These are phyloP conservation scores for Alviniconcha strummeri DNA, from an alignment of 2,888 invertebrate genomes.

Conservation along the genomic window DNA sequence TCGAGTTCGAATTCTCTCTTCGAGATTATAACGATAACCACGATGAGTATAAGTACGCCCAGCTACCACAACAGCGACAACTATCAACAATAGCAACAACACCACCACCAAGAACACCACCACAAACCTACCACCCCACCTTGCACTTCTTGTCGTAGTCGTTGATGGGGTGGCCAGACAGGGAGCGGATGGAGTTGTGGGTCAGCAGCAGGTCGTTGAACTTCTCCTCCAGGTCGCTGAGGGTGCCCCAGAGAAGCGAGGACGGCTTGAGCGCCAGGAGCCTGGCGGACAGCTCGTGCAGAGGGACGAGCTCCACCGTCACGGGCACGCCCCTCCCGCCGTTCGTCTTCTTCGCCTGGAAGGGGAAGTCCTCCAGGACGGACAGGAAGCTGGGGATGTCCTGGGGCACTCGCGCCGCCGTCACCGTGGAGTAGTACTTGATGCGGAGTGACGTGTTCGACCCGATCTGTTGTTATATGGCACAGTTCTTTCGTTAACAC, in stretches of 20 bases:
- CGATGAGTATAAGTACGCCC: background rate
- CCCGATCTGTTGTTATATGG: background rate
- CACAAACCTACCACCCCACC: slow-evolving; percentile 33
- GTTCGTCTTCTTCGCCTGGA: slow-evolving; percentile 33
- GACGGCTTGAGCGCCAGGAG: slow-evolving; percentile 30
- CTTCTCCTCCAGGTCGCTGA: slow-evolving; percentile 30
- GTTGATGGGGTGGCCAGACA: background rate
- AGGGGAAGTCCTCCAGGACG: slow-evolving; percentile 34
- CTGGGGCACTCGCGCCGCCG: slow-evolving; percentile 36
- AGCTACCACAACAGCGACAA: too few relatives aligned
- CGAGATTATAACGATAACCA: background rate
- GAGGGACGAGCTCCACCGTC: slow-evolving; percentile 34
- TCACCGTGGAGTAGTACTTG: slow-evolving; percentile 39
- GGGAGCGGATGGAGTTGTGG: slow-evolving; percentile 18
- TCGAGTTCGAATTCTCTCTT: background rate
- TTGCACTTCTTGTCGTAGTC: slow-evolving; percentile 30
- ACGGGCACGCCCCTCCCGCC: slow-evolving; percentile 36
- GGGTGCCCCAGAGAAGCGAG: background rate
- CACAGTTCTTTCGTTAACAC: background rate
- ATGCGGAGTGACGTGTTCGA: slow-evolving; percentile 26
- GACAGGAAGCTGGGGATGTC: slow-evolving; percentile 35
- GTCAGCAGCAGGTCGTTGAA: slow-evolving; percentile 35
- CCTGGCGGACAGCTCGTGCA: slow-evolving; percentile 35
- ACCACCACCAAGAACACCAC: too few relatives aligned
- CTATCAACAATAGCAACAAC: too few relatives aligned